Conservation (phyloP, 2,797 vertebrate genomes). For the Euthynnus affinis region DNA sequence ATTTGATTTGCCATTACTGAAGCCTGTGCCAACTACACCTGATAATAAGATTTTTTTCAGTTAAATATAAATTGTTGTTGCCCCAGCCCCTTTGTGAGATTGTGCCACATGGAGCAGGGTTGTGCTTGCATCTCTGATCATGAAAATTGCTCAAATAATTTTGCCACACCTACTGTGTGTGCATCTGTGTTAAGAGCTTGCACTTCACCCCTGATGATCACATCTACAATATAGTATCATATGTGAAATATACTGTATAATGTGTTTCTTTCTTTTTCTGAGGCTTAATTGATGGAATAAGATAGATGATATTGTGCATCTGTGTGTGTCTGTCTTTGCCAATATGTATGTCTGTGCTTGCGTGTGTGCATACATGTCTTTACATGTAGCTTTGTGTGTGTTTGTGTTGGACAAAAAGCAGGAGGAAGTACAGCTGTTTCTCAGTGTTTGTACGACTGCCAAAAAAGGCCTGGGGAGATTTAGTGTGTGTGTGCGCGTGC, state of each 20-base stretch:
- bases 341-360: neutral
- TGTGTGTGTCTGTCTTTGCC: neutral
- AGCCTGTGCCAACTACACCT: neutral
- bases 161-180: neutral
- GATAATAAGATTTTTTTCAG: slow-evolving; percentile 18
- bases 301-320: slow-evolving; percentile 11
- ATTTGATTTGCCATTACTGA: slow-evolving; percentile 29
- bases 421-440: slow-evolving; percentile 48
- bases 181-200: neutral
- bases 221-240: neutral
- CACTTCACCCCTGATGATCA: neutral
- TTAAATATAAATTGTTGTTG: slow-evolving; percentile 1
- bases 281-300: slow-evolving; percentile 3
- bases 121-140: slow-evolving; percentile 1
- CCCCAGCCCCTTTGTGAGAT: neutral
- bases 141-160: neutral
- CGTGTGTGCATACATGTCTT: neutral
- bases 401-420: slow-evolving; percentile 40
- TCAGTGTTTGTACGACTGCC: slow-evolving; percentile 43
- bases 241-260: neutral
- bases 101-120: neutral
- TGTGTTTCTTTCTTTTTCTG: neutral
- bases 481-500: slow-evolving; percentile 29
- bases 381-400: slow-evolving; percentile 10
- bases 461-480: slow-evolving; percentile 56